Conservation (phyloP, 2,888 invertebrate genomes). For the Drosophila nigricruria region DNA sequence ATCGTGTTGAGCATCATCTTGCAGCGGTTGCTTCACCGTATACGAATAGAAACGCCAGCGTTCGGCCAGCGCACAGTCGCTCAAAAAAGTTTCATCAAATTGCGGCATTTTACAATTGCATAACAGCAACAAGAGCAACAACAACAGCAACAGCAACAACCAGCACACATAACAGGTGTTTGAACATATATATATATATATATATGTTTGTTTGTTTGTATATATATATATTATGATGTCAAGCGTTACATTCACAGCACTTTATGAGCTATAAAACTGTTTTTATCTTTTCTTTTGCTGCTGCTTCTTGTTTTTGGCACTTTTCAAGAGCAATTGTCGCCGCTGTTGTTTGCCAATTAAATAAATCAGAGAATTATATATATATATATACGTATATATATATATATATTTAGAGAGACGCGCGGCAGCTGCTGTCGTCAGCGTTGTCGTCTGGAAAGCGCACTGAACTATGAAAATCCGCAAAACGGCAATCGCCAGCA, state of each 20-base stretch:
- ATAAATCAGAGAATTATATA: slow-evolving; percentile 35
- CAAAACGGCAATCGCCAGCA: slow-evolving; percentile 55
- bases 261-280: slow-evolving; percentile 8
- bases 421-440: slow-evolving; percentile 58
- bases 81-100: slow-evolving; percentile 84
- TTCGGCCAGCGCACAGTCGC: slow-evolving; percentile 82
- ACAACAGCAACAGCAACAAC: slow-evolving; percentile 16
- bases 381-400: slow-evolving; percentile 32
- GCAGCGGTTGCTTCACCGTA: slow-evolving; percentile 65
- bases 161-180: slow-evolving; percentile 37
- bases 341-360: slow-evolving; percentile 27
- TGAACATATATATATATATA: neutral
- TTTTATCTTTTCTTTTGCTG: neutral
- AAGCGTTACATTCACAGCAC: slow-evolving; percentile 20
- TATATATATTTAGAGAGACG: slow-evolving; percentile 37
- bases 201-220: neutral
- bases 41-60: slow-evolving; percentile 81
- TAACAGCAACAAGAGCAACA: slow-evolving; percentile 63
- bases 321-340: slow-evolving; percentile 57
- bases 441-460: slow-evolving; percentile 78
- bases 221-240: neutral
- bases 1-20: slow-evolving; percentile 28
- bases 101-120: slow-evolving; percentile 83
- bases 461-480: slow-evolving; percentile 81
- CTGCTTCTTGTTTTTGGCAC: slow-evolving; percentile 33